Evolutionary conservation across 1,140 invertebrate species (phyloP).

Genomic region (Cecropterus lyciades): DNA sequence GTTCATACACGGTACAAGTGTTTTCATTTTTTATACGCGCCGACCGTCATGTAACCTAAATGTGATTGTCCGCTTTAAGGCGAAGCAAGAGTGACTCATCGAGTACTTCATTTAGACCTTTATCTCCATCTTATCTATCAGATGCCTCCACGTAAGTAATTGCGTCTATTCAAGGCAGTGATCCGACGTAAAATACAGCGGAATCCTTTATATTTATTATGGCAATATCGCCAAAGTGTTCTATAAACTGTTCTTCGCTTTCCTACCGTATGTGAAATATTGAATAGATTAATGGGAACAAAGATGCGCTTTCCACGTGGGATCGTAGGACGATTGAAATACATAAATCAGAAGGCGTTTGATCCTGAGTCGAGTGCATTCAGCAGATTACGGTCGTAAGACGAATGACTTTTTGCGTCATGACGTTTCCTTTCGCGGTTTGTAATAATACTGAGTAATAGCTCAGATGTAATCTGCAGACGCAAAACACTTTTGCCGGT

Average conservation of each 20-base stretch:
- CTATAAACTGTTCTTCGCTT: slow-evolving; percentile 17
- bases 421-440: slow-evolving; percentile 43
- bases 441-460: slow-evolving; percentile 50
- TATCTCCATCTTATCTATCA: slow-evolving; percentile 36
- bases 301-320: slow-evolving; percentile 27
- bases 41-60: slow-evolving; percentile 27
- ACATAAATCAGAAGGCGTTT: slow-evolving; percentile 43
- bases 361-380: slow-evolving; percentile 33
- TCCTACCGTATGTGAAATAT: slow-evolving; percentile 21
- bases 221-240: slow-evolving; percentile 39
- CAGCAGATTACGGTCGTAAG: slow-evolving; percentile 40
- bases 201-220: slow-evolving; percentile 38
- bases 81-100: slow-evolving; percentile 19
- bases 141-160: slow-evolving; percentile 41
- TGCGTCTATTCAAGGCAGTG: slow-evolving; percentile 28
- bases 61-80: slow-evolving; percentile 11
- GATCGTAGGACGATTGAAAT: slow-evolving; percentile 39
- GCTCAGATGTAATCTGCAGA: slow-evolving; percentile 41
- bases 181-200: slow-evolving; percentile 27
- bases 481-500: slow-evolving; percentile 44
- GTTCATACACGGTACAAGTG: slow-evolving; percentile 24
- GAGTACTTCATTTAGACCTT: slow-evolving; percentile 16
- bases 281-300: slow-evolving; percentile 35
- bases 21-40: slow-evolving; percentile 15
- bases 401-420: slow-evolving; percentile 50